Percentiles rank a stretch among this genome's conserved stretches.
These are phyloP conservation scores for Tineola bisselliella DNA, from an alignment of 2,888 invertebrate genomes.

Conservation along the genomic window DNA sequence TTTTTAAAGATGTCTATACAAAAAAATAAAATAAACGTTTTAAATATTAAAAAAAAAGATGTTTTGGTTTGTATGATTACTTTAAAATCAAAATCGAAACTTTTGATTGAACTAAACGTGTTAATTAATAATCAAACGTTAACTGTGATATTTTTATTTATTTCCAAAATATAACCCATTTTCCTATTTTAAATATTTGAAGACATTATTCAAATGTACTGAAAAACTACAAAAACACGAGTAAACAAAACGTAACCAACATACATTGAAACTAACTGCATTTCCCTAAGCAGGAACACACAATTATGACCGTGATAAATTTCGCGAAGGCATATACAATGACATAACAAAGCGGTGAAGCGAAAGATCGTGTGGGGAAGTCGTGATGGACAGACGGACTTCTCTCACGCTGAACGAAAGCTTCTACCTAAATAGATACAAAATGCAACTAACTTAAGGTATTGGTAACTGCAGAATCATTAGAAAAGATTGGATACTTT, in stretches of 20 bases:
- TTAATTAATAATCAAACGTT: too few species aligned
- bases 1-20: too few species aligned
- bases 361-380: conserved; percentile 24
- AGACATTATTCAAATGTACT: too few species aligned
- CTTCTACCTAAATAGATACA: conserved; percentile 3
- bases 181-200: too few species aligned
- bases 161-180: too few species aligned
- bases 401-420: conserved; percentile 30
- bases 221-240: not conserved
- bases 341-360: conserved; percentile 30
- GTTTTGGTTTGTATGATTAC: too few species aligned
- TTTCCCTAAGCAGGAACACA: conserved; percentile 19
- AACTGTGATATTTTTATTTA: too few species aligned
- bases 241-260: not conserved
- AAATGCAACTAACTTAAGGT: not conserved
- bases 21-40: too few species aligned
- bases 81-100: too few species aligned
- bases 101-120: too few species aligned
- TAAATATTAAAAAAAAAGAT: too few species aligned
- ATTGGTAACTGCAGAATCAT: not conserved
- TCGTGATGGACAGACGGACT: conserved; percentile 49
- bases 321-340: conserved; percentile 27
- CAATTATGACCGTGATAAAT: conserved; percentile 35
- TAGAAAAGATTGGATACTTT: not conserved
- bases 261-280: conserved; percentile 15